Evolutionary conservation across 2,797 vertebrate species (phyloP), one percentile per base, ranked within the genome.

Genomic region (Myotis myotis): DNA sequence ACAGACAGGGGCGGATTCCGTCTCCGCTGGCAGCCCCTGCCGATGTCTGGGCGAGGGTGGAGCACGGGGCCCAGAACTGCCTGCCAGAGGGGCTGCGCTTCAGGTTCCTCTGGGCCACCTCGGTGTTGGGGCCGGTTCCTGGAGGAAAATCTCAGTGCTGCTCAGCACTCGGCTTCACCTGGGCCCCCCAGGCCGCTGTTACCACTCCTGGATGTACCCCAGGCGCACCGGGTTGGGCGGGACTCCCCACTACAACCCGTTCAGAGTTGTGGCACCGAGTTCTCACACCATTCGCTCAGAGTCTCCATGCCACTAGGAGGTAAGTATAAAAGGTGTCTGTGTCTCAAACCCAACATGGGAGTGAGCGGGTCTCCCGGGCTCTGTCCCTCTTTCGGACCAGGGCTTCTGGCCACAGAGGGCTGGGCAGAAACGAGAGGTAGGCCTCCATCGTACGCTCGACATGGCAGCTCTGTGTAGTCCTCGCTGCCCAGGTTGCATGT

Each of bases 361-460:
- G 97, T 96, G 98, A 97, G 97, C 53, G 2, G 78, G 66, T 97
- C 97, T 97, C 22, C 90, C 20, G 68, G 97, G 98, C 98, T 98
- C 97, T 70, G 72, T 95, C 97, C 97, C 95, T 98, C 98, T 95
- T 94, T 81, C 15, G 92, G 96, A 96, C 97, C 92, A 97, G 97
- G 97, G 91, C 97, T 93, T 70, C 97, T 98, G 97, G 97, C 97
- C 97, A 97, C 97, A 96, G 98, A 98, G 98, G 98, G 96, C 98
- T 97, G 98, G 98, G 98, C 97, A 98, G 98, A 98, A 98, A 98
- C 97, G 95, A 97, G 98, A 98, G 98, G 98, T 98, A 98, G 98
- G 97, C 98, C 98, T 98, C 98, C 98, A 88, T 96, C 76, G 88
- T 95, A 97, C 68, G 78, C 98, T 98, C 95, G 93, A 96, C 96